Evolutionary conservation across 2,113 vertebrate species (phyloP), one percentile per base, ranked within the genome.

Genomic region (Tenebrosternarchus preto): DNA sequence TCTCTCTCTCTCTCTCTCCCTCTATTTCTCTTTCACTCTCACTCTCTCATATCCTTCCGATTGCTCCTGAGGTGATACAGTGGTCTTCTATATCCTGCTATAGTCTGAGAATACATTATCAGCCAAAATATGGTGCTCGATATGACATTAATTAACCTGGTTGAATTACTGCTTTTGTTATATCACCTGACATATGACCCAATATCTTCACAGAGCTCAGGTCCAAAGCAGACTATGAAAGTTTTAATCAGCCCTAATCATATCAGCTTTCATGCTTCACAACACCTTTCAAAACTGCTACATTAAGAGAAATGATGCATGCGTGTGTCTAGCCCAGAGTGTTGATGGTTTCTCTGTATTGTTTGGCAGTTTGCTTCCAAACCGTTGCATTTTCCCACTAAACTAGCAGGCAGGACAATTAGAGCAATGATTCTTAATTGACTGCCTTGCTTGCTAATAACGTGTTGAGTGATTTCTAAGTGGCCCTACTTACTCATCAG

Each of bases 121-220:
- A 80, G 53, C 33, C 46, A 60, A 33, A 77, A 68, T 39, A 25
- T 71, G 46, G 77, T 77, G n/a, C 56, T 75, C 61, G 7, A 12
- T 69, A 22, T 78, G 69, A 78, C 81, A 77, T 70, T 84, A 53
- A 81, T 84, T 81, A 78, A 78, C 81, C 75, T 61, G 16, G 33
- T 63, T 82, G 71, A 77, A 77, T 64, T 66, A 73, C 61, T 9
- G 27, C 43, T 20, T 72, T 80, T 73, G 46, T 77, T 71, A 39
- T 29, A 70, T 60, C 43, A 43, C 67, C 31, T 60, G 71, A 27
- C 80, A 29, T 57, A 33, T 31, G 50, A 77, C 68, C 24, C 16
- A 63, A 16, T 31, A 50, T 68, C 29, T 68, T 22, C 19, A 33
- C 9, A 61, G 36, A 53, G 43, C 36, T 59, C 8, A 46, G 61